These are phyloP conservation scores for Triplophysa bombifrons DNA, from an alignment of 2,797 vertebrate species.

Conservation along the genomic window DNA sequence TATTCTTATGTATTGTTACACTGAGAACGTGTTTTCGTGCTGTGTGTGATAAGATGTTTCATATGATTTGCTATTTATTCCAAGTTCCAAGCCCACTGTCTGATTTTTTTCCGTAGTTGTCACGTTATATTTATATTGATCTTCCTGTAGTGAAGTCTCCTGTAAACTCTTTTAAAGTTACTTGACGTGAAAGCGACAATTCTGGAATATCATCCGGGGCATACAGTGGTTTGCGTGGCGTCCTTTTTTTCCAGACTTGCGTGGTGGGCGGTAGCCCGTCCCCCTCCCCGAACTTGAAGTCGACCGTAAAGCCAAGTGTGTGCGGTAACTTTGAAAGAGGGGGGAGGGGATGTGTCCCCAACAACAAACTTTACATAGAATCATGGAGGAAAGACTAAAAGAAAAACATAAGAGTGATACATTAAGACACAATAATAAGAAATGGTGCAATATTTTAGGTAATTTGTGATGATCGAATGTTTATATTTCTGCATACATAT, in stretches of 20 bases:
- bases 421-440: background rate
- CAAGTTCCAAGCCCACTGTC: background rate
- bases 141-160: background rate
- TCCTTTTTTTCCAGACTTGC: conserved; percentile 54
- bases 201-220: conserved; percentile 70
- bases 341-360: background rate
- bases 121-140: conserved; percentile 4
- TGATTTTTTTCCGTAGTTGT: conserved; percentile 1
- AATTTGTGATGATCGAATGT: background rate
- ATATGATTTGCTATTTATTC: background rate
- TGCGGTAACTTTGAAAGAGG: conserved; percentile 65
- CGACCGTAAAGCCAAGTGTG: conserved; percentile 76
- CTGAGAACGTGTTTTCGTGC: background rate
- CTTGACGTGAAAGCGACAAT: conserved; percentile 4
- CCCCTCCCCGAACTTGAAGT: conserved; percentile 84
- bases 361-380: conserved; percentile 2
- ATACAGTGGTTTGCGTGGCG: conserved; percentile 59
- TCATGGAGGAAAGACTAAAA: background rate
- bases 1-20: background rate
- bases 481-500: background rate
- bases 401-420: background rate
- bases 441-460: background rate
- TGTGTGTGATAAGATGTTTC: background rate
- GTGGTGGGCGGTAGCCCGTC: conserved; percentile 49
- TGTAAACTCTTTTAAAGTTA: background rate